A percentile compares a stretch with the other conserved stretches of the same genome.
Conservation (phyloP, 2,888 invertebrate species). For the Himalopsyche japonica region DNA sequence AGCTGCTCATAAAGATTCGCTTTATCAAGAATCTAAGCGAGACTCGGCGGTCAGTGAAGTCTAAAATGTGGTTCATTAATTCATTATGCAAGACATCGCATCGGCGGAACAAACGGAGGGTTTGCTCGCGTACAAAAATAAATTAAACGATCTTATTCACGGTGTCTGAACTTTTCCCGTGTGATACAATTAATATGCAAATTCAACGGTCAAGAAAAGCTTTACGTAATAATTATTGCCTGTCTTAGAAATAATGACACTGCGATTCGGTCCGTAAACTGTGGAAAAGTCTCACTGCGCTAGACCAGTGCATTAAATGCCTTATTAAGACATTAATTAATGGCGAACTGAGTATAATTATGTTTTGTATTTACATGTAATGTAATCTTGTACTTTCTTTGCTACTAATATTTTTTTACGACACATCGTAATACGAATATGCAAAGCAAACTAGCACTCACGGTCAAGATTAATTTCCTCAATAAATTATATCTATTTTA, state of each 20-base stretch:
- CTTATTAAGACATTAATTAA: background rate
- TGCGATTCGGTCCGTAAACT: background rate
- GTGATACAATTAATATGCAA: conserved; percentile 36
- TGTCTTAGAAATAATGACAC: background rate
- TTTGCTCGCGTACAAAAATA: background rate
- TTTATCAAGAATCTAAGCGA: background rate
- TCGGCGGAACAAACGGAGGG: background rate
- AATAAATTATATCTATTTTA: too few relatives aligned
- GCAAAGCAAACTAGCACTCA: too few relatives aligned
- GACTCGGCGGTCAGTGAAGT: background rate
- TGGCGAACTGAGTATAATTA: background rate
- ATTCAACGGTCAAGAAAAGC: conserved; percentile 15
- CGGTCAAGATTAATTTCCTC: too few relatives aligned
- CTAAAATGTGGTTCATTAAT: background rate
- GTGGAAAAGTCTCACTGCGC: background rate
- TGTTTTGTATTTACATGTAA: background rate
- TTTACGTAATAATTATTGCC: background rate
- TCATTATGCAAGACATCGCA: background rate
- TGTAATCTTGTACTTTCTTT: background rate
- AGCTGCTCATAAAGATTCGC: background rate
- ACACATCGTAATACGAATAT: too few relatives aligned
- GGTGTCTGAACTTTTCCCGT: conserved; percentile 34
- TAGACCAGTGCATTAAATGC: background rate
- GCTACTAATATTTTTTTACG: background rate
- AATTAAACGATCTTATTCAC: conserved; percentile 18